Evolutionary conservation across 2,113 vertebrate species (phyloP).

Genomic region (Alouatta palliata): DNA sequence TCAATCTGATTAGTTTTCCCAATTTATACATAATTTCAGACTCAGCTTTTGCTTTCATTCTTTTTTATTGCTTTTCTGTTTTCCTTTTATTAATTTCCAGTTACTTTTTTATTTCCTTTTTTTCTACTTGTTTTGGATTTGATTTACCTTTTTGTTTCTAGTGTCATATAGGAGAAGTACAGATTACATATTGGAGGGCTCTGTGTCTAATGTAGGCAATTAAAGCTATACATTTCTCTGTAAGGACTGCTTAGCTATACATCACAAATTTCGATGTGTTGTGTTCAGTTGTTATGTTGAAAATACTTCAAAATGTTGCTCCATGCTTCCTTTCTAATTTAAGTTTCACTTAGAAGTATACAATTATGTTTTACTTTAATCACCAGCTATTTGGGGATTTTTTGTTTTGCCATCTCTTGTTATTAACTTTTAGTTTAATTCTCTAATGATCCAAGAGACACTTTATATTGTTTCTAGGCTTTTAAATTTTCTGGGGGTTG

Average conservation of each 20-base stretch:
- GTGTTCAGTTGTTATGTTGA: no score
- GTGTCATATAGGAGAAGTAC: neutral
- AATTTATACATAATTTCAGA: neutral
- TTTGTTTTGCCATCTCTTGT: neutral
- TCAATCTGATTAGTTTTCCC: neutral
- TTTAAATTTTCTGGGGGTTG: neutral
- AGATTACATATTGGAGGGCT: neutral
- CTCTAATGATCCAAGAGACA: neutral
- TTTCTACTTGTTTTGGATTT: neutral
- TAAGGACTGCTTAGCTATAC: neutral
- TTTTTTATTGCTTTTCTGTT: neutral
- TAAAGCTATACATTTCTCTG: neutral
- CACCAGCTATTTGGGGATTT: neutral
- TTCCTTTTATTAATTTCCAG: neutral
- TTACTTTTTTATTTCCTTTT: neutral
- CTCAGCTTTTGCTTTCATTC: neutral
- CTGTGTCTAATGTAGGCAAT: neutral
- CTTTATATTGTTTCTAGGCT: neutral
- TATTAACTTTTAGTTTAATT: neutral
- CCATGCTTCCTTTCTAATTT: neutral
- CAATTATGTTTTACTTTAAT: neutral
- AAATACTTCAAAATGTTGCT: no score
- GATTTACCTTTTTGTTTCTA: neutral
- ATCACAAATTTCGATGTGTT: neutral
- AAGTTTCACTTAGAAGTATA: neutral